phyloP scores from a whole-genome alignment of 2,113 vertebrate genomes.

The Marmota monax region DNA sequence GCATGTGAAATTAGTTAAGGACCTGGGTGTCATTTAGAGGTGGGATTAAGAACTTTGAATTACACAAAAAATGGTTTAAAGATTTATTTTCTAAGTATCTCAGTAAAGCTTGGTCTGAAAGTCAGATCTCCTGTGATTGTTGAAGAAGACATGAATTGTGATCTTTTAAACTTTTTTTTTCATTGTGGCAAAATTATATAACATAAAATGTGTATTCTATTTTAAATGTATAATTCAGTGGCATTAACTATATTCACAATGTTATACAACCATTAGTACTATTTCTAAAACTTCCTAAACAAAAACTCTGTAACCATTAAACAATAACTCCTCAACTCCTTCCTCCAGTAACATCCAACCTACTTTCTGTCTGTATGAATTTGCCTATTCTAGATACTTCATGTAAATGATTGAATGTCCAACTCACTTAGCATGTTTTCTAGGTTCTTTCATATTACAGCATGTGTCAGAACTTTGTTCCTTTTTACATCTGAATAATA shows the following conservation, averaged over 20 bases:
- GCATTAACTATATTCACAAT: background rate
- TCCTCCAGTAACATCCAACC: background rate
- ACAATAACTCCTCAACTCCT: background rate
- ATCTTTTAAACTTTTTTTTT: background rate
- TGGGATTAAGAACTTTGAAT: background rate
- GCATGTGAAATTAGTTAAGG: conserved; percentile 46
- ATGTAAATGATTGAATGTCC: background rate
- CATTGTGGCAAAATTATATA: background rate
- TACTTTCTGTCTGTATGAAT: background rate
- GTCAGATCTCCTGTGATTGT: background rate
- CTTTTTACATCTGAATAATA: background rate
- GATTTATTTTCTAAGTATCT: background rate
- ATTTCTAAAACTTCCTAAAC: background rate
- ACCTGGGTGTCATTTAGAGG: background rate
- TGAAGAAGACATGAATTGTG: conserved; percentile 31
- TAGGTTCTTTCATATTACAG: background rate
- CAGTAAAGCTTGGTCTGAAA: background rate
- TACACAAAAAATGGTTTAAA: background rate
- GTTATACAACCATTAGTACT: background rate
- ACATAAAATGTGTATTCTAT: background rate
- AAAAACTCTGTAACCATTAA: background rate
- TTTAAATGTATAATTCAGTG: background rate
- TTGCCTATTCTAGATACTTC: background rate
- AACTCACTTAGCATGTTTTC: background rate
- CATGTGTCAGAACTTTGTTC: background rate